Percentiles rank a stretch among this genome's conserved stretches.
phyloP scores from a whole-genome alignment of 2,113 vertebrate species.

The Ovis canadensis region DNA sequence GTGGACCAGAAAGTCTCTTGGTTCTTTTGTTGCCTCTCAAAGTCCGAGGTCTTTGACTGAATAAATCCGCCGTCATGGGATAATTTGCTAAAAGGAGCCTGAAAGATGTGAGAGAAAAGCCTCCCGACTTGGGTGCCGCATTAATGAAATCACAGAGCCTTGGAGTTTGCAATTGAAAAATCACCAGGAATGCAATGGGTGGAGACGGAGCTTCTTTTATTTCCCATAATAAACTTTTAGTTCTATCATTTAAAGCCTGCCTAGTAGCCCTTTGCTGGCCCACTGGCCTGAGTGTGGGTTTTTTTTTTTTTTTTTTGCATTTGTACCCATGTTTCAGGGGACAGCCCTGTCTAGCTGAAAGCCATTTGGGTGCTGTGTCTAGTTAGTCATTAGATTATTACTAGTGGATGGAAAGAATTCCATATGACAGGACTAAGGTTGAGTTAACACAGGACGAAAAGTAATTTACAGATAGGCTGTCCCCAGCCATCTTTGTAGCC shows the following conservation, averaged over 20 bases:
- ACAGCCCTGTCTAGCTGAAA: slow-evolving; percentile 76
- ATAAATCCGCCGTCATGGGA: slow-evolving; percentile 98
- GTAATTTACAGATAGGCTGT: slow-evolving; percentile 99
- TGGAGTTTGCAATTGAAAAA: slow-evolving; percentile 88
- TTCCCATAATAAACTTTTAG: slow-evolving; percentile 77
- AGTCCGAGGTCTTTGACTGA: slow-evolving; percentile 91
- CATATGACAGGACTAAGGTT: slow-evolving; percentile 99
- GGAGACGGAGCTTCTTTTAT: slow-evolving; percentile 79
- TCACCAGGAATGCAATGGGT: slow-evolving; percentile 86
- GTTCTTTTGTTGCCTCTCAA: slow-evolving; percentile 97
- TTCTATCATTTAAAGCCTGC: slow-evolving; percentile 47
- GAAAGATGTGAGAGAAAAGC: slow-evolving; percentile 87
- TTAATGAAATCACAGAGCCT: slow-evolving; percentile 88
- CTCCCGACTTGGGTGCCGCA: slow-evolving; percentile 87
- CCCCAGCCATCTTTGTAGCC: slow-evolving; percentile 97
- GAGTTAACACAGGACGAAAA: slow-evolving; percentile 99
- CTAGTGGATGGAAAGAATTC: slow-evolving; percentile 93
- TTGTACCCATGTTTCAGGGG: slow-evolving; percentile 71
- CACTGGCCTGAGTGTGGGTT: slow-evolving; percentile 33
- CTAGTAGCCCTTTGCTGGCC: slow-evolving; percentile 48
- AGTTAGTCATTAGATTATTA: slow-evolving; percentile 97
- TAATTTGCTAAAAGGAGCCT: slow-evolving; percentile 93
- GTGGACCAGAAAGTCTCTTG: slow-evolving; percentile 99
- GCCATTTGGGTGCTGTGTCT: slow-evolving; percentile 79
- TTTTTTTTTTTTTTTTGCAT: slow-evolving; percentile 64